phyloP scores from a whole-genome alignment of 2,113 vertebrate genomes.

The Centrocercus urophasianus region DNA sequence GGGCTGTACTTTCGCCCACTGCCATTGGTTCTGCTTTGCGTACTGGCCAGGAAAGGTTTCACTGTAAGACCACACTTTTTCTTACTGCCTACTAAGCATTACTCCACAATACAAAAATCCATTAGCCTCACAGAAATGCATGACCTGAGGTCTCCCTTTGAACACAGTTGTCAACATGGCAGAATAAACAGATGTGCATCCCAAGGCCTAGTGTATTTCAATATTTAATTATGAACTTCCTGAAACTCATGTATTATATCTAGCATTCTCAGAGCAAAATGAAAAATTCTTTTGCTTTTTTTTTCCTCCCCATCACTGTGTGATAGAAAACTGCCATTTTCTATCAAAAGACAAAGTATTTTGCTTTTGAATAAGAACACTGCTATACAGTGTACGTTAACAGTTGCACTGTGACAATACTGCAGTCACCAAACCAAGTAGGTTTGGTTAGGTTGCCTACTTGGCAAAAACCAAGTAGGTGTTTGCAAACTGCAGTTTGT shows the following conservation, averaged over 20 bases:
- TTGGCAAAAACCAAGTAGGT: neutral
- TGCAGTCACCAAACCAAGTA: neutral
- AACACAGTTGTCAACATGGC: neutral
- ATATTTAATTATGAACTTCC: neutral
- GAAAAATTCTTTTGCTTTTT: neutral
- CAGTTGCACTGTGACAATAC: neutral
- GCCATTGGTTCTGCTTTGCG: neutral
- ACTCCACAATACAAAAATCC: neutral
- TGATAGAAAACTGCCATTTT: neutral
- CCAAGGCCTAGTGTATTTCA: neutral
- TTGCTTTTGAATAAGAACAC: neutral
- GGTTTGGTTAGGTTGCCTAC: too few species aligned
- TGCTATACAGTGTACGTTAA: neutral
- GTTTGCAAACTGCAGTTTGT: neutral
- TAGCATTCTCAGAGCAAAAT: neutral
- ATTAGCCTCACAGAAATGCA: neutral
- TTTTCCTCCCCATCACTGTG: neutral
- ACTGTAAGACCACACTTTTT: neutral
- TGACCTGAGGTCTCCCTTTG: neutral
- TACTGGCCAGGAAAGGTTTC: neutral
- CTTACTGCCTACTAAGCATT: neutral
- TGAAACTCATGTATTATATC: neutral
- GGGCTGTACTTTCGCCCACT: neutral
- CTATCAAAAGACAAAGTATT: neutral
- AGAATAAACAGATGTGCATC: accelerated